Evolutionary conservation across 2,888 invertebrate genomes (phyloP).

Genomic region (Cepaea hortensis): DNA sequence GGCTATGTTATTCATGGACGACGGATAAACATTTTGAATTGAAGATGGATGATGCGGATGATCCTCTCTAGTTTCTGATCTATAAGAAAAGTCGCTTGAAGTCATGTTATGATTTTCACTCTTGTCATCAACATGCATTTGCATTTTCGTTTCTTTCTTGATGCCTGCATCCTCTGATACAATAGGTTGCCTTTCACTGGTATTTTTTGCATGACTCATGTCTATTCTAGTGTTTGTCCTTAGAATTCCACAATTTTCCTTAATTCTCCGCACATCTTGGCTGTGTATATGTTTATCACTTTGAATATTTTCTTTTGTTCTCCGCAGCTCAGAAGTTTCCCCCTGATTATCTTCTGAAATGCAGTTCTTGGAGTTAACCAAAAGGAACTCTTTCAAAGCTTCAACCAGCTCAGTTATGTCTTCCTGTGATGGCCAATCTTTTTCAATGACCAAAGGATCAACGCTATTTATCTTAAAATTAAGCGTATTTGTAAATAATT

Average conservation of each 20-base stretch:
- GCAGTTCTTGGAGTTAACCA: neutral
- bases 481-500: neutral
- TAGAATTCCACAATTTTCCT: too few relatives aligned
- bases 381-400: neutral
- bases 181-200: too few relatives aligned
- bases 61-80: neutral
- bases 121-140: too few relatives aligned
- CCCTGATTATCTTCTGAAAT: neutral
- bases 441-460: conserved; percentile 28
- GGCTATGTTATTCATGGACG: too few relatives aligned
- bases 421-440: neutral
- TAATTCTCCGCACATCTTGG: too few relatives aligned
- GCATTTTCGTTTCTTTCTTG: too few relatives aligned
- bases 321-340: neutral
- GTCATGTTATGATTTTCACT: too few relatives aligned
- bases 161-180: too few relatives aligned
- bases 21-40: too few relatives aligned
- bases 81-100: too few relatives aligned
- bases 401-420: neutral
- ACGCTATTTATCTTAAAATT: conserved; percentile 5
- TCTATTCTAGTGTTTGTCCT: too few relatives aligned
- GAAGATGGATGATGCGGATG: neutral
- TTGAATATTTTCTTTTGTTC: neutral
- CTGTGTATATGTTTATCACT: neutral
- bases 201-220: too few relatives aligned